Percentiles rank a stretch among this genome's conserved stretches.
These are phyloP conservation scores for Ethmia dodecea DNA, from an alignment of 2,888 invertebrate genomes.

Conservation along the genomic window DNA sequence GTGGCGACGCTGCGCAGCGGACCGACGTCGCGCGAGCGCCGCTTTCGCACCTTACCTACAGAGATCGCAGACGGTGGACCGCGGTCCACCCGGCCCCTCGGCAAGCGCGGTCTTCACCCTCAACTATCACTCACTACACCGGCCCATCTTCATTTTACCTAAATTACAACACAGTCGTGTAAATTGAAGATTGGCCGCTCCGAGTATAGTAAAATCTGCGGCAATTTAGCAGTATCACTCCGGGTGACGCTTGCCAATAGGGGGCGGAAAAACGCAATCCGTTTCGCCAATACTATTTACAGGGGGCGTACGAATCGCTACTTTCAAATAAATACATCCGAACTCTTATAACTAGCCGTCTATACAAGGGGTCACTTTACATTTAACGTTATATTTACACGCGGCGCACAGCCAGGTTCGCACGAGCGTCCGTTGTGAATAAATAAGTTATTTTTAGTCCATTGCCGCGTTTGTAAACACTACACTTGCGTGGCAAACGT, in stretches of 20 bases:
- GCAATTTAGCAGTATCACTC: slow-evolving; percentile 8
- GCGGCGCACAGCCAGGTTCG: slow-evolving; percentile 74
- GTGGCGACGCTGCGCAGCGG: slow-evolving; percentile 37
- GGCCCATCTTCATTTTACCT: slow-evolving; percentile 6
- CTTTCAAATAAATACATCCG: slow-evolving; percentile 71
- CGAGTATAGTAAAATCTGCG: slow-evolving; percentile 4
- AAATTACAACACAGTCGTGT: background rate
- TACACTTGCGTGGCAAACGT: slow-evolving; percentile 89
- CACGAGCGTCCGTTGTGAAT: slow-evolving; percentile 69
- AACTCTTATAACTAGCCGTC: slow-evolving; percentile 70
- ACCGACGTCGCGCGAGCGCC: slow-evolving; percentile 43
- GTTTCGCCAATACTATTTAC: slow-evolving; percentile 66
- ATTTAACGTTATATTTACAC: slow-evolving; percentile 73
- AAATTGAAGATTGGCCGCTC: slow-evolving; percentile 5
- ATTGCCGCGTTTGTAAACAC: slow-evolving; percentile 51
- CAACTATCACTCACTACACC: slow-evolving; percentile 3
- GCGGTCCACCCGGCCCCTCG: slow-evolving; percentile 48
- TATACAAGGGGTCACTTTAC: slow-evolving; percentile 75
- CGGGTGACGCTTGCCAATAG: slow-evolving; percentile 51
- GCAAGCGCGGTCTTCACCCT: slow-evolving; percentile 39
- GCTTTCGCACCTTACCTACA: slow-evolving; percentile 54
- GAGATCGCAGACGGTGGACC: slow-evolving; percentile 70
- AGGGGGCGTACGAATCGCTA: slow-evolving; percentile 59
- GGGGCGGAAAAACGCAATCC: slow-evolving; percentile 54
- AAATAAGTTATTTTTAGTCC: slow-evolving; percentile 58